Conservation (phyloP, 2,113 vertebrate genomes). For the Etia nguti region DNA sequence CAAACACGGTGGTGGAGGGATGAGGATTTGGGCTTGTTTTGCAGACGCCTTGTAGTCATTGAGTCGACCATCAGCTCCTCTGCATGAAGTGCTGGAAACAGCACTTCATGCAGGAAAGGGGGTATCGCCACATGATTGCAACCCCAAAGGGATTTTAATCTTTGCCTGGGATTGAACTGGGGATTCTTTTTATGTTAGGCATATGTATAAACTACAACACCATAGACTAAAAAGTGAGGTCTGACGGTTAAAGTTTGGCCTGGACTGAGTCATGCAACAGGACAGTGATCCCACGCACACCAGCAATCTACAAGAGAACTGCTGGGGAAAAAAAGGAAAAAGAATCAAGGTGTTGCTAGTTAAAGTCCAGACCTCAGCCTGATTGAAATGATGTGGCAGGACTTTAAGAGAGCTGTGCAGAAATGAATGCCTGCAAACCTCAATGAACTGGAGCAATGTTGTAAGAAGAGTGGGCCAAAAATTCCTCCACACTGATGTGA, state of each 20-base stretch:
- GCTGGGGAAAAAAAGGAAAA: background rate
- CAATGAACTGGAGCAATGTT: background rate
- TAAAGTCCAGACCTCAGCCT: background rate
- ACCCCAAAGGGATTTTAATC: fast-evolving
- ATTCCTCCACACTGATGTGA: background rate
- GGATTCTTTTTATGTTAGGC: background rate
- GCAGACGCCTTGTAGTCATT: background rate
- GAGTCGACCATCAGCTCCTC: background rate
- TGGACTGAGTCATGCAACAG: background rate
- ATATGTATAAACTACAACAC: background rate
- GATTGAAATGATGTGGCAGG: background rate
- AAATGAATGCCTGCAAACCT: background rate
- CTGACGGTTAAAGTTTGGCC: background rate
- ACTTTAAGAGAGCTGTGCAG: background rate
- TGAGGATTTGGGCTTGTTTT: background rate
- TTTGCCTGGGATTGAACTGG: background rate
- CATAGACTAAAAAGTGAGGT: background rate
- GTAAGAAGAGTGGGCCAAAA: background rate
- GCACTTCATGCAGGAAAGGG: background rate
- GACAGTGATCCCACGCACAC: background rate
- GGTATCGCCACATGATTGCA: background rate
- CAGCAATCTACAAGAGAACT: background rate
- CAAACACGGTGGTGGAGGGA: background rate
- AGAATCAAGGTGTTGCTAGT: background rate
- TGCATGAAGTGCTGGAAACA: fast-evolving